Base-by-base conservation (phyloP, 2,888 invertebrate species). In the Chymomyza amoena region DNA sequence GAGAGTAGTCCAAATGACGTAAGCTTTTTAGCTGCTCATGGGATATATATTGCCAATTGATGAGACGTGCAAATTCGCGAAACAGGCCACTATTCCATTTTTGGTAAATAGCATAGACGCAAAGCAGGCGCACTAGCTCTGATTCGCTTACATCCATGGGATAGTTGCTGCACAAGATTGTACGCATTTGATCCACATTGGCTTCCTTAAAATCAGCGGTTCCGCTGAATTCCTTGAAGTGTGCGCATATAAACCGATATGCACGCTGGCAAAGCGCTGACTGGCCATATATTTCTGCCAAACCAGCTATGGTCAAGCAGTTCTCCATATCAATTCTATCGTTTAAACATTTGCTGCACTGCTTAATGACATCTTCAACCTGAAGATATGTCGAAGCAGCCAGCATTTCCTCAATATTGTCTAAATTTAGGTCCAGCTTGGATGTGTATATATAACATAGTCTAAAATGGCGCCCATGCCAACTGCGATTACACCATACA, bases 401-500 rank as follows among this genome's bases (percentile, higher is more conserved):
- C 51, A 96, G 89, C 16, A 95, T 94, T 88, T 95, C 95, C 87
- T 95, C 94, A 45, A 95, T 93, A 87, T 85, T 85, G 9, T 87
- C 86, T 1, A 72, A 70, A 52, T 76, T 79, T 64, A 95, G 91
- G 32, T 93, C 92, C 51, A 95, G 91, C 70, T 93, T 92, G 0
- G 95, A 94, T 28, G 95, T 95, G 90, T 96, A 96, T 16, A 94
- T 94, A 89, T n/a, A n/a, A n/a, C n/a, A n/a, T 94, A 95, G 82
- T 95, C 94, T 15, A 96, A 91, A 3, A 95, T 92, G 59, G 93
- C 91, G 65, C 93, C 91, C 89, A 95, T 94, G 18, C 95, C 95
- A 54, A 93, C 93, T 0, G 95, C 94, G 6, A 94, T 93, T 6
- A 95, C 93, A 3, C 95, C 95, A 83, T 94, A 94, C 45, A 95